phyloP scores from a whole-genome alignment of 2,888 invertebrate genomes.

The Bedellia somnulentella region DNA sequence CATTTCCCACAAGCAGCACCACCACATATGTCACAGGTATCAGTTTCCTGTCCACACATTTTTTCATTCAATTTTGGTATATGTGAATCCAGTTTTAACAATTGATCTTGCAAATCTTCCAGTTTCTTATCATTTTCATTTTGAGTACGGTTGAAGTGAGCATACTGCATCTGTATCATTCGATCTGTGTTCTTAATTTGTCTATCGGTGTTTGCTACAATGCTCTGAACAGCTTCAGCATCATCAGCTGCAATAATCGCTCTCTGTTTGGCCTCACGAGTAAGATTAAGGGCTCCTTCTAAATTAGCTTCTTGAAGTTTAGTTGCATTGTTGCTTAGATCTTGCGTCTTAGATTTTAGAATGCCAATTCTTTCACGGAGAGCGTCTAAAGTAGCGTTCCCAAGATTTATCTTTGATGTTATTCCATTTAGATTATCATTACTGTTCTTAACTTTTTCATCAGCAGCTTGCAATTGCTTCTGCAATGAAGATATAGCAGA shows the following conservation, averaged over 20 bases:
- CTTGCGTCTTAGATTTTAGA: constrained; percentile 70
- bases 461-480: constrained; percentile 66
- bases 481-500: constrained; percentile 62
- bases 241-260: constrained; percentile 57
- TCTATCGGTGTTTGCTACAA: constrained; percentile 45
- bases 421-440: constrained; percentile 62
- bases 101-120: constrained; percentile 64
- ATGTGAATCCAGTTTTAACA: constrained; percentile 67
- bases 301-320: constrained; percentile 93
- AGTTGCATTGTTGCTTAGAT: constrained; percentile 86
- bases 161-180: constrained; percentile 44
- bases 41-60: constrained; percentile 78
- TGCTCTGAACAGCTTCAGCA: constrained; percentile 59
- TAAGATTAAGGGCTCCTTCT: constrained; percentile 92
- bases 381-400: constrained; percentile 69
- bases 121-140: constrained; percentile 74
- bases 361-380: constrained; percentile 65
- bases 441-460: constrained; percentile 58
- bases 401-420: constrained; percentile 72
- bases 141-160: constrained; percentile 61
- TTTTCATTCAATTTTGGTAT: constrained; percentile 87
- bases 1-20: constrained; percentile 95
- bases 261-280: constrained; percentile 74
- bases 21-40: constrained; percentile 92
- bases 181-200: constrained; percentile 55